A percentile compares a stretch with the other conserved stretches of the same genome.
Conservation (phyloP, 2,113 vertebrate species). For the Erpornis zantholeuca region DNA sequence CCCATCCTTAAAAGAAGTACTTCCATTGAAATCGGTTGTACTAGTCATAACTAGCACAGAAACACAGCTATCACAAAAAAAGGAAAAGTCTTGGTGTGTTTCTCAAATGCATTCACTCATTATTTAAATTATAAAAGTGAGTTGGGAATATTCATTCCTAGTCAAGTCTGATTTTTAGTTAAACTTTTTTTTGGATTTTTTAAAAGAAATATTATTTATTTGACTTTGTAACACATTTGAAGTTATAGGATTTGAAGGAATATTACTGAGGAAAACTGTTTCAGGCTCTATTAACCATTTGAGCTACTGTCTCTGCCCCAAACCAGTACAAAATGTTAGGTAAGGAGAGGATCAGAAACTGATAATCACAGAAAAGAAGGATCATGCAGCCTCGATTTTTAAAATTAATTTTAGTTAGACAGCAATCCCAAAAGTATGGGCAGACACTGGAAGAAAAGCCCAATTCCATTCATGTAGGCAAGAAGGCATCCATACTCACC, state of each 20-base stretch:
- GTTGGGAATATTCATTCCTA: neutral
- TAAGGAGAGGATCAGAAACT: neutral
- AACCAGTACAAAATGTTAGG: neutral
- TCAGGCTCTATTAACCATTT: neutral
- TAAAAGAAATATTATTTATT: neutral
- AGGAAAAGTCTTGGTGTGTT: neutral
- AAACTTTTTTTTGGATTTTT: too few relatives aligned
- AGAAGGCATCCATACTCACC: neutral
- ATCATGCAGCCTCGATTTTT: neutral
- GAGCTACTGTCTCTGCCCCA: neutral
- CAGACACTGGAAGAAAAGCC: neutral
- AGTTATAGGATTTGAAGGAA: neutral
- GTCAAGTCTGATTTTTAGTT: neutral
- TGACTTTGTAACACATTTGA: neutral
- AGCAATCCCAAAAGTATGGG: neutral
- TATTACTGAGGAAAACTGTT: neutral
- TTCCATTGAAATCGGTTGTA: neutral
- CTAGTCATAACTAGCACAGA: neutral
- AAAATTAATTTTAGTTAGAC: neutral
- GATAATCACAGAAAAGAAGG: neutral
- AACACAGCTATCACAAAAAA: neutral
- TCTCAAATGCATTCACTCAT: neutral
- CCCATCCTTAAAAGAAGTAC: neutral
- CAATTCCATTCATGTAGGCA: neutral
- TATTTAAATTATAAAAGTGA: neutral